Percentiles rank a stretch among this genome's conserved stretches.
Evolutionary conservation across 2,113 vertebrate genomes (phyloP).

Genomic region (Tyto alba): DNA sequence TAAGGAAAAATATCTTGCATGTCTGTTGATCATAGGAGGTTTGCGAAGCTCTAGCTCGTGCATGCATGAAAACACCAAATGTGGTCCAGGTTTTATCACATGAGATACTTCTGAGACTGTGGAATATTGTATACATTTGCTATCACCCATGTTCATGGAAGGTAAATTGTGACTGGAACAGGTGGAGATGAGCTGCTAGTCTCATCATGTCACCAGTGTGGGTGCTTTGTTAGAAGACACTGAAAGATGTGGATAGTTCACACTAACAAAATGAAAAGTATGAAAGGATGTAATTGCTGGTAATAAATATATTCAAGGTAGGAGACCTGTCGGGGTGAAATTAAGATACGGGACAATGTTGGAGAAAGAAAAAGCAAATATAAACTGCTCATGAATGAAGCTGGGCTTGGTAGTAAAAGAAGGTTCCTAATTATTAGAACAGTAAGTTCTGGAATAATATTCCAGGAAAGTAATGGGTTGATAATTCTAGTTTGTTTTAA

Average conservation of each 20-base stretch:
- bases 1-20: neutral
- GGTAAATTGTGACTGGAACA: neutral
- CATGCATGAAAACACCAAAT: neutral
- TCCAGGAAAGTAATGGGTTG: neutral
- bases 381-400: neutral
- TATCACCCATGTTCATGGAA: neutral
- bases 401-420: neutral
- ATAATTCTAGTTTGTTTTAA: neutral
- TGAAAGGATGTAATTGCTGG: neutral
- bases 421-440: neutral
- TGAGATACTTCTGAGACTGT: neutral
- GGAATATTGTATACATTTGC: neutral
- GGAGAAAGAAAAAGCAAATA: neutral
- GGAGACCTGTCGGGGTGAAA: neutral
- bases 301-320: neutral
- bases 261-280: neutral
- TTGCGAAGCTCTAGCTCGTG: neutral
- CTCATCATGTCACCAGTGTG: neutral
- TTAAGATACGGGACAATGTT: neutral
- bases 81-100: neutral
- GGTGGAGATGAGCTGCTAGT: neutral
- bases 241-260: neutral
- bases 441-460: neutral
- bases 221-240: neutral
- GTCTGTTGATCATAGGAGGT: neutral